Percentiles rank a stretch among this genome's conserved stretches.
Evolutionary conservation across 2,113 vertebrate species (phyloP).

Genomic region (Nothobranchius kuhntae): DNA sequence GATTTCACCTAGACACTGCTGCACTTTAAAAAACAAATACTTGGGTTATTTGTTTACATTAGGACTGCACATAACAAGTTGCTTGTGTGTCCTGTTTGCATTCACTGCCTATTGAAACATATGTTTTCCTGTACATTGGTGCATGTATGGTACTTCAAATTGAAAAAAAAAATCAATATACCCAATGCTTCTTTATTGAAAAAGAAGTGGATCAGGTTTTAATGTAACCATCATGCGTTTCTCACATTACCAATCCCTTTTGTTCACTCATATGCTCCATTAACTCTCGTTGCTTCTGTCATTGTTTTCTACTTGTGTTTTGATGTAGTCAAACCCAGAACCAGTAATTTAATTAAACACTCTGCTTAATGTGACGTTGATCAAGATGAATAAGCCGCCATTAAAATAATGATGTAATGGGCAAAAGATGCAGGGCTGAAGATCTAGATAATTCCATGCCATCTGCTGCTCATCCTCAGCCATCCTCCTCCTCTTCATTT

Average conservation of each 20-base stretch:
- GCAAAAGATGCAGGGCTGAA: constrained; percentile 44
- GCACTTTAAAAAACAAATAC: neutral
- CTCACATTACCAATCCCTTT: neutral
- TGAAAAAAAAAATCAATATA: too few species aligned
- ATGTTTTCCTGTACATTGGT: too few species aligned
- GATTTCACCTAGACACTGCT: neutral
- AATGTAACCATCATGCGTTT: neutral
- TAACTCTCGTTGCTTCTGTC: neutral
- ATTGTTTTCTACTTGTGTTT: constrained; percentile 7
- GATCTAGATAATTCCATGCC: constrained; percentile 62
- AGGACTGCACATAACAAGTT: neutral
- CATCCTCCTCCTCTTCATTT: constrained; percentile 27
- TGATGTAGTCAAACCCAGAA: neutral
- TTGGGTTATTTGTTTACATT: neutral
- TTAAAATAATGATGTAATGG: constrained; percentile 30
- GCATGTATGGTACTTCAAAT: too few species aligned
- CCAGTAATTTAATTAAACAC: neutral
- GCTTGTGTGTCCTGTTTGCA: neutral
- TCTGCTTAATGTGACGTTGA: constrained; percentile 4
- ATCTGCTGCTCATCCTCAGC: constrained; percentile 59
- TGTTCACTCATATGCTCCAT: neutral
- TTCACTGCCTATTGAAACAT: too few species aligned
- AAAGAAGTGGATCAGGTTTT: neutral
- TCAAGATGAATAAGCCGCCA: constrained; percentile 5
- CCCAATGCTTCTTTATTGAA: neutral